These are phyloP conservation scores for Syrrhaptes paradoxus DNA, from an alignment of 2,113 vertebrate genomes.

Conservation along the genomic window DNA sequence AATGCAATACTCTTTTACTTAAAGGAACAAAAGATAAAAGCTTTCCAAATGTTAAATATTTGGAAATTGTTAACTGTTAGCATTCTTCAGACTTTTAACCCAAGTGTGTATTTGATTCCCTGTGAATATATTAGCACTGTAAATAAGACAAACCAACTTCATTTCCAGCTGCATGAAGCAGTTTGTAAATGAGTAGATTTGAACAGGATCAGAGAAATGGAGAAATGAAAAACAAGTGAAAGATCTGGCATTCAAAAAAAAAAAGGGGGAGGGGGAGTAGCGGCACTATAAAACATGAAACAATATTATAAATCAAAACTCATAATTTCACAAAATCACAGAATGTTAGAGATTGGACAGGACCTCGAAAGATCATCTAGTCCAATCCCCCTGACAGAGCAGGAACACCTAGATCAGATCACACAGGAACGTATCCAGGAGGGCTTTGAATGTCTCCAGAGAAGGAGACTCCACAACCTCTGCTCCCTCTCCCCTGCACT, in stretches of 20 bases:
- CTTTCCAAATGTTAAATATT: background rate
- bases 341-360: too few relatives aligned
- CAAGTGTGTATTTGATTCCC: background rate
- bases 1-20: background rate
- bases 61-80: background rate
- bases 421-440: too few relatives aligned
- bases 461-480: too few relatives aligned
- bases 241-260: background rate
- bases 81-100: background rate
- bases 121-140: fast-evolving
- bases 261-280: background rate
- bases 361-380: too few relatives aligned
- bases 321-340: too few relatives aligned
- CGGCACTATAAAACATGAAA: background rate
- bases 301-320: background rate
- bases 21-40: background rate
- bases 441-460: too few relatives aligned
- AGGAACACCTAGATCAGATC: too few relatives aligned
- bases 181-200: background rate
- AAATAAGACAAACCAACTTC: background rate
- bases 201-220: background rate
- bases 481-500: too few relatives aligned
- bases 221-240: background rate
- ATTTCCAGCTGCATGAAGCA: background rate
- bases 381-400: too few relatives aligned